Conservation (phyloP, 1,140 invertebrate genomes). For the Diorhabda elongata region DNA sequence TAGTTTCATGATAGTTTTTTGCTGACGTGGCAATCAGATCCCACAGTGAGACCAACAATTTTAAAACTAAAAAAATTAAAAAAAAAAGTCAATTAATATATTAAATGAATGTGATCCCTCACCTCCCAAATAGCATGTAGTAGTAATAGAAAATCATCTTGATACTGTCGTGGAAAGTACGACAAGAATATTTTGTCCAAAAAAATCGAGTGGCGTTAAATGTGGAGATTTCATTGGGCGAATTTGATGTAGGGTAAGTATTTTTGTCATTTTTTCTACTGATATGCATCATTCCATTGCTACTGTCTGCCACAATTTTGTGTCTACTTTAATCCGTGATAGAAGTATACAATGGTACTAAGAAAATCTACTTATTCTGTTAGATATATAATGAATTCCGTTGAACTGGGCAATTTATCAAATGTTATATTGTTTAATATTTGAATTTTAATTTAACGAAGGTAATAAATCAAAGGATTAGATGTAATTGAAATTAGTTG, state of each 20-base stretch:
- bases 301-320: constrained; percentile 11
- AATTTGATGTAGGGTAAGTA: neutral
- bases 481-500: too few relatives aligned
- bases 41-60: constrained; percentile 10
- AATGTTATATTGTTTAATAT: too few relatives aligned
- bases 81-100: constrained; percentile 14
- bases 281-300: constrained; percentile 7
- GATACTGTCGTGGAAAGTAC: neutral
- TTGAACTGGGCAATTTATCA: too few relatives aligned
- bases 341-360: neutral
- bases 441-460: too few relatives aligned
- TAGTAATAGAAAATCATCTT: constrained; percentile 10
- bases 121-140: neutral
- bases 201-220: too few relatives aligned
- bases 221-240: too few relatives aligned
- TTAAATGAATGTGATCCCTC: constrained; percentile 12
- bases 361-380: too few relatives aligned
- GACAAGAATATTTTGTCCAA: neutral
- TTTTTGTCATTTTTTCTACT: constrained; percentile 8
- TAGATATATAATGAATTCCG: too few relatives aligned
- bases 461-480: too few relatives aligned
- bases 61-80: neutral
- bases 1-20: neutral
- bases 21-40: constrained; percentile 9
- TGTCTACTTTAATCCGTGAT: constrained; percentile 3